phyloP scores from a whole-genome alignment of 2,888 invertebrate species.

The Vandiemenella viatica region DNA sequence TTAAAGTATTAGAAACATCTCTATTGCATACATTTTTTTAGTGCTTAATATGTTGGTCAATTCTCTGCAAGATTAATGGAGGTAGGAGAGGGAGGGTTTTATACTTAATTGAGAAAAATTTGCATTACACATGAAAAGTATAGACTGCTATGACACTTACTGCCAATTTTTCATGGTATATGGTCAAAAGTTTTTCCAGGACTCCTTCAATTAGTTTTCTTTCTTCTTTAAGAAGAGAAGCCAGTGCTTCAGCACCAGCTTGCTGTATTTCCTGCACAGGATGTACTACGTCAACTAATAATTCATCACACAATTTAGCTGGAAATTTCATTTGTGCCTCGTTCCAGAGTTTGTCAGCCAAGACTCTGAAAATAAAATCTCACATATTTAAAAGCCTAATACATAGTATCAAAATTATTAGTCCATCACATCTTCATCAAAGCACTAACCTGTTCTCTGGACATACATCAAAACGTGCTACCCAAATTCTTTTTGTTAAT shows the following conservation, averaged over 20 bases:
- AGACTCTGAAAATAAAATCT: conserved; percentile 26
- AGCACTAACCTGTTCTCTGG: conserved; percentile 50
- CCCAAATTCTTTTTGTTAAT: conserved; percentile 61
- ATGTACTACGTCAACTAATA: conserved; percentile 60
- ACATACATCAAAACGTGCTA: conserved; percentile 65
- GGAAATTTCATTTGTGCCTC: conserved; percentile 36
- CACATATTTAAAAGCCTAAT: not conserved
- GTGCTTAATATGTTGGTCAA: too few relatives aligned
- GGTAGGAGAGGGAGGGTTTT: too few relatives aligned
- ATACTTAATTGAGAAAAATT: too few relatives aligned
- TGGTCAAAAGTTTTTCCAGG: conserved; percentile 47
- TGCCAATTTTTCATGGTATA: conserved; percentile 61
- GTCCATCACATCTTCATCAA: not conserved
- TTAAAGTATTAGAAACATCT: too few relatives aligned
- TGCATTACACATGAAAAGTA: too few relatives aligned
- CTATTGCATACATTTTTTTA: too few relatives aligned
- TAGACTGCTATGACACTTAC: conserved; percentile 31
- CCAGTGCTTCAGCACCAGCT: conserved; percentile 67
- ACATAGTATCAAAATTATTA: too few relatives aligned
- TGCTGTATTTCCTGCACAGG: conserved; percentile 68
- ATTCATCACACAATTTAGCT: conserved; percentile 33
- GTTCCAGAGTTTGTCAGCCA: conserved; percentile 49
- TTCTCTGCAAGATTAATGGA: too few relatives aligned
- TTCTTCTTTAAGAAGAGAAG: conserved; percentile 44
- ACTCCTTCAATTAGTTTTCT: conserved; percentile 36